Evolutionary conservation across 2,113 vertebrate species (phyloP).

Genomic region (Actenoides lindsayi): DNA sequence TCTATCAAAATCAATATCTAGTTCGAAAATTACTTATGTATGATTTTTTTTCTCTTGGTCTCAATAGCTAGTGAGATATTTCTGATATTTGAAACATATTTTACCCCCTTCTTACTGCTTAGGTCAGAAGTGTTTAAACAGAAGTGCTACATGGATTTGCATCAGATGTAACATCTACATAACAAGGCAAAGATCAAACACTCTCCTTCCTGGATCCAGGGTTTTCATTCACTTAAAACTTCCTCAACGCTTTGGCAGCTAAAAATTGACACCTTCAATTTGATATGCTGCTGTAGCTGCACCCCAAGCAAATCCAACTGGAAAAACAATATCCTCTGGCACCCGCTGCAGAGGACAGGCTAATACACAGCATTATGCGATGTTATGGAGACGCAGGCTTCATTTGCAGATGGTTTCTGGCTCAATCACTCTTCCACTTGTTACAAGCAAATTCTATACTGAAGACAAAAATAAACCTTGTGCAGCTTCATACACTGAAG

Average conservation of each 20-base stretch:
- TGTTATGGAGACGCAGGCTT: neutral
- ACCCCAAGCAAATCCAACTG: constrained; percentile 84
- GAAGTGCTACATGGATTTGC: neutral
- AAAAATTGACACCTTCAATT: constrained; percentile 82
- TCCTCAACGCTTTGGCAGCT: neutral
- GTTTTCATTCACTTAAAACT: neutral
- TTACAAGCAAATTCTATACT: neutral
- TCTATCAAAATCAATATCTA: neutral
- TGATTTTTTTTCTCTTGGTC: neutral
- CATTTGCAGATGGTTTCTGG: neutral
- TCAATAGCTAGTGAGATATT: neutral
- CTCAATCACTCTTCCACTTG: neutral
- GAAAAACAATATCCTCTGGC: constrained; percentile 75
- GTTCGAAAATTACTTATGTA: neutral
- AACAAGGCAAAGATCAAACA: neutral
- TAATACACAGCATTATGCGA: neutral
- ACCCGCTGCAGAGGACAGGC: neutral
- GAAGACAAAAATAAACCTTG: constrained; percentile 27
- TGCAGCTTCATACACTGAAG: neutral
- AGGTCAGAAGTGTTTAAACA: neutral
- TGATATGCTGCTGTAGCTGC: constrained; percentile 84
- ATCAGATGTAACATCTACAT: neutral
- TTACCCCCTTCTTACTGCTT: neutral
- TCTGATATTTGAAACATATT: neutral
- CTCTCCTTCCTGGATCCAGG: neutral